phyloP scores from a whole-genome alignment of 2,113 vertebrate species.

The Grallaria varia region DNA sequence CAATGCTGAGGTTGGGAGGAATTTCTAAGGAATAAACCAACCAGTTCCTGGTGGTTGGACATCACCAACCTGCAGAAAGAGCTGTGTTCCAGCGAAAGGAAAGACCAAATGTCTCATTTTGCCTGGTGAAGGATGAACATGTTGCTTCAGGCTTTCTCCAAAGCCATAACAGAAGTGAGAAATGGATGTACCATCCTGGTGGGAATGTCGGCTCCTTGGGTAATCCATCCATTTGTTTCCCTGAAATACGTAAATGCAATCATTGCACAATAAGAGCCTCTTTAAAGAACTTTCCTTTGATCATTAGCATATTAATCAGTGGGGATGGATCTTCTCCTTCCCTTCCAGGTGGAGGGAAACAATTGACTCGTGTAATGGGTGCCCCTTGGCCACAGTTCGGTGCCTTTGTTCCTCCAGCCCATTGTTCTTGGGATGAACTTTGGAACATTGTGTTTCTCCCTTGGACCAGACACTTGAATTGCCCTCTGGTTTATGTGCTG shows the following conservation, averaged over 20 bases:
- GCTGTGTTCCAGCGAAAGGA: neutral
- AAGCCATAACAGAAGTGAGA: neutral
- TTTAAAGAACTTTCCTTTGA: constrained; percentile 31
- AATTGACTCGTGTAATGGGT: constrained; percentile 30
- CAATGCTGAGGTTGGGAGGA: neutral
- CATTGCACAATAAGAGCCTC: constrained; percentile 34
- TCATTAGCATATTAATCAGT: constrained; percentile 38
- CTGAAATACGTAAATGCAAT: constrained; percentile 47
- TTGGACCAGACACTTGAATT: constrained; percentile 13
- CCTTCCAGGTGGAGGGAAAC: constrained; percentile 60
- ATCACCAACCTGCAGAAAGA: neutral
- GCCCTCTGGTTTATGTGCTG: neutral
- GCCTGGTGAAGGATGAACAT: neutral
- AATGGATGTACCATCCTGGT: neutral
- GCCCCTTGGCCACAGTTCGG: constrained; percentile 21
- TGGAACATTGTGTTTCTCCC: constrained; percentile 54
- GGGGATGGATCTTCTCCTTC: constrained; percentile 57
- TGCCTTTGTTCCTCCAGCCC: constrained; percentile 2
- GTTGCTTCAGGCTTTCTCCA: neutral
- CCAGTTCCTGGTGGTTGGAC: fast-evolving
- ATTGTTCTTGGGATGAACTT: constrained; percentile 61
- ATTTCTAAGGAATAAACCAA: neutral
- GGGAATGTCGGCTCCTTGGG: neutral
- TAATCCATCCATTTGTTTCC: constrained; percentile 24
- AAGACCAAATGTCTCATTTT: neutral